Conservation (phyloP, 2,113 vertebrate species). For the Carlito syrichta region DNA sequence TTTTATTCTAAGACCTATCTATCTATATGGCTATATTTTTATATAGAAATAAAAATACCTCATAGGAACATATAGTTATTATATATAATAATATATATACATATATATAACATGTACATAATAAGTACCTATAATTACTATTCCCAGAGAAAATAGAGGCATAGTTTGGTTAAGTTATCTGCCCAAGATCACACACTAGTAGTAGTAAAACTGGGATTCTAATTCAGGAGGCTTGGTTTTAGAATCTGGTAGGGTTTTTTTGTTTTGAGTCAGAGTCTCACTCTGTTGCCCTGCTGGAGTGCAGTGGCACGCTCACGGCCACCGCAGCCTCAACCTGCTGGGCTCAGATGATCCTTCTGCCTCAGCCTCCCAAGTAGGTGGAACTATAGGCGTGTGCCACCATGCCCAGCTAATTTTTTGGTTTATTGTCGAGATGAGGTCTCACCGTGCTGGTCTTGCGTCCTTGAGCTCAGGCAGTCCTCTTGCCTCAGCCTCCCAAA, state of each 20-base stretch:
- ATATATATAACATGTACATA: neutral
- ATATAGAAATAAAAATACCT: neutral
- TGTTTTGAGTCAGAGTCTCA: too few relatives aligned
- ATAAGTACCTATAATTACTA: neutral
- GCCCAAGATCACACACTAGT: neutral
- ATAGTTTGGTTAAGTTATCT: constrained; percentile 35
- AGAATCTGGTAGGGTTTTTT: constrained; percentile 27
- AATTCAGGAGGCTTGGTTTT: neutral
- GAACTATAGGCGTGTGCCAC: too few relatives aligned
- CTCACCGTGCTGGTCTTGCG: too few relatives aligned
- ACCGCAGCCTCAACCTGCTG: too few relatives aligned
- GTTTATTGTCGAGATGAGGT: too few relatives aligned
- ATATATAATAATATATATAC: neutral
- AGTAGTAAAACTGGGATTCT: constrained; percentile 20
- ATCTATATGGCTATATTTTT: neutral
- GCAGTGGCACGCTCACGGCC: too few relatives aligned
- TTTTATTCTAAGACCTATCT: neutral
- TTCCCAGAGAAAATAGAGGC: constrained; percentile 17
- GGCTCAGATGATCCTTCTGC: too few relatives aligned
- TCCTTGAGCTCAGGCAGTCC: too few relatives aligned
- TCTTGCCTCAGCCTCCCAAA: too few relatives aligned
- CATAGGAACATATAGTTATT: neutral
- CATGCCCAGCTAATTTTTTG: too few relatives aligned
- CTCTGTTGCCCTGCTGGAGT: too few relatives aligned
- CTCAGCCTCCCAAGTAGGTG: too few relatives aligned